Percentiles rank a stretch among this genome's conserved stretches.
These are phyloP conservation scores for Tylochromis polylepis DNA, from an alignment of 2,113 vertebrate species.

Conservation along the genomic window DNA sequence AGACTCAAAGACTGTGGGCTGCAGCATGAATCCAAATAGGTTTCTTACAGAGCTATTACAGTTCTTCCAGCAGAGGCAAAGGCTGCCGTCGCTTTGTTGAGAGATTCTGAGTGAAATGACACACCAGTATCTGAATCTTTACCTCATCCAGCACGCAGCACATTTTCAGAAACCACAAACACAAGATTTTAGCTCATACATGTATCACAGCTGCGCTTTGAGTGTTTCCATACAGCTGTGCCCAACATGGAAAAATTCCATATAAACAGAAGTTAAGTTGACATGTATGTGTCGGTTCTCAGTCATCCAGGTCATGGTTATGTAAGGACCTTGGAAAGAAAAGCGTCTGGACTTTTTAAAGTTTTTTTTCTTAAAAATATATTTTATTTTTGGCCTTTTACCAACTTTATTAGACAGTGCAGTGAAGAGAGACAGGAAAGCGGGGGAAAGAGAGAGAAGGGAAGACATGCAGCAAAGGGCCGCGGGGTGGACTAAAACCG, in stretches of 20 bases:
- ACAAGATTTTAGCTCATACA: neutral
- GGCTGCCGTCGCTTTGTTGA: neutral
- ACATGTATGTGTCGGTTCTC: neutral
- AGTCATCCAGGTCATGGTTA: neutral
- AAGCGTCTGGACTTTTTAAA: neutral
- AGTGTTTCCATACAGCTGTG: neutral
- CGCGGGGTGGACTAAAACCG: neutral
- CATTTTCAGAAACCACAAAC: neutral
- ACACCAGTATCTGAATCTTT: neutral
- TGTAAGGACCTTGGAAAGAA: neutral
- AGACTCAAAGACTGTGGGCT: neutral
- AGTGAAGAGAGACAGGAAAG: neutral
- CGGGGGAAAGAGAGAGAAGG: neutral
- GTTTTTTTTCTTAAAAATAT: neutral
- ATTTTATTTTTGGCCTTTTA: neutral
- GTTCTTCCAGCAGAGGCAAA: neutral
- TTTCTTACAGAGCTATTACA: neutral
- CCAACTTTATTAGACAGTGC: neutral
- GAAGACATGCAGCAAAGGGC: neutral
- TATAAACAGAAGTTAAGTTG: neutral
- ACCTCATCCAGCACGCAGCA: neutral
- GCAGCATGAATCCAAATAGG: neutral
- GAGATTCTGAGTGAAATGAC: neutral
- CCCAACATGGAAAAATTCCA: neutral
- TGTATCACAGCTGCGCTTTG: neutral